Conservation (phyloP, 2,113 vertebrate species). For the Tragelaphus buxtoni region DNA sequence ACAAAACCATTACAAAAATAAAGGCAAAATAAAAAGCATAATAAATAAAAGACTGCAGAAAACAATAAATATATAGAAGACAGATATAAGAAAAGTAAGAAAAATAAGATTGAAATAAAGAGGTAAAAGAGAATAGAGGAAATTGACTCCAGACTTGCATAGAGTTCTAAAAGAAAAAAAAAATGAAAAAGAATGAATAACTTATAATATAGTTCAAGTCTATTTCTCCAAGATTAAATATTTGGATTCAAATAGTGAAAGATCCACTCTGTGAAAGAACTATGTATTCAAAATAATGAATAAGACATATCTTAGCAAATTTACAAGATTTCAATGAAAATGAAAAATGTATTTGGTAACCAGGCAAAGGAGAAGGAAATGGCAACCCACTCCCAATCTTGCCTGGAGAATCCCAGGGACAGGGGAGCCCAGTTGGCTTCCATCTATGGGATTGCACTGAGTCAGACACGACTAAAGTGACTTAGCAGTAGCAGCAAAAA, state of each 20-base stretch:
- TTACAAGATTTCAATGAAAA: neutral
- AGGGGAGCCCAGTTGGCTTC: no score
- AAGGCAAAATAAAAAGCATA: neutral
- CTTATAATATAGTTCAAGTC: neutral
- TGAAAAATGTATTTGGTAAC: neutral
- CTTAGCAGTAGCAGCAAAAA: neutral
- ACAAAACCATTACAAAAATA: neutral
- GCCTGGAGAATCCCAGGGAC: no score
- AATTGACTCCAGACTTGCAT: neutral
- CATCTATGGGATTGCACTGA: no score
- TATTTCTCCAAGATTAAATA: neutral
- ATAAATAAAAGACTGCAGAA: neutral
- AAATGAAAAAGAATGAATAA: neutral
- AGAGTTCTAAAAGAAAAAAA: neutral
- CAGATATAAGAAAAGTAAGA: neutral
- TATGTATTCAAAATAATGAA: neutral
- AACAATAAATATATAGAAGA: neutral
- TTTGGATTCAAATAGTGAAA: neutral
- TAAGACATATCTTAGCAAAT: neutral
- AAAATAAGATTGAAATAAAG: neutral
- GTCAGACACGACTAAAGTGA: no score
- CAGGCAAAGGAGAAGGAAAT: neutral
- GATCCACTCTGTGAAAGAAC: neutral
- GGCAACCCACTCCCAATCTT: no score
- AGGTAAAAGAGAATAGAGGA: neutral